Evolutionary conservation across 64 coral and sea anemone species (phyloP).

Genomic region (Montipora cactus): DNA sequence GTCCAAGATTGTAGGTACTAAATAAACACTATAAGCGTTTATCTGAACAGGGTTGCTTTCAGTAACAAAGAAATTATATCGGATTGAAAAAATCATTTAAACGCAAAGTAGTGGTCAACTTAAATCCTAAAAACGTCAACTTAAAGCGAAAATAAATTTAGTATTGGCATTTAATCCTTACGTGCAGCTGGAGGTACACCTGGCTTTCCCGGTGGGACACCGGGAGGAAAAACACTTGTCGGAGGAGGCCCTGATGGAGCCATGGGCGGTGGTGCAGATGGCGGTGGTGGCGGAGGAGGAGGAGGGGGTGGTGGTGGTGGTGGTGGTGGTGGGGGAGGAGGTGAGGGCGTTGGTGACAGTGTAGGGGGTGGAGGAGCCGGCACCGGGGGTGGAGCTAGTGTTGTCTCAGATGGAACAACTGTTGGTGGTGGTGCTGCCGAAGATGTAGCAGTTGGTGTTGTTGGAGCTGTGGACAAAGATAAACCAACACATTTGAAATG

Average conservation of each 20-base stretch:
- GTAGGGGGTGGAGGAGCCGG: background rate
- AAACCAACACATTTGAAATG: background rate
- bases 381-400: conserved; percentile 2
- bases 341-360: conserved; percentile 25
- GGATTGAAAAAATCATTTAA: too few relatives aligned
- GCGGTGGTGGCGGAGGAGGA: background rate
- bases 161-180: background rate
- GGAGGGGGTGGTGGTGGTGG: background rate
- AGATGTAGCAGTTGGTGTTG: background rate
- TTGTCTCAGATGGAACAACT: background rate
- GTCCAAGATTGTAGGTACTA: too few relatives aligned
- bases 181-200: background rate
- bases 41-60: too few relatives aligned
- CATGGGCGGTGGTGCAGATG: conserved; percentile 2
- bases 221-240: background rate
- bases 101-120: too few relatives aligned
- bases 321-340: conserved; percentile 26
- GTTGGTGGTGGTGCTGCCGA: background rate
- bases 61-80: too few relatives aligned
- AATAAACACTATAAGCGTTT: too few relatives aligned
- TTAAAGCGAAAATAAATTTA: background rate
- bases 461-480: background rate
- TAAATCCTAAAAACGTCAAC: background rate
- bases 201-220: background rate
- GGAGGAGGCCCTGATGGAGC: background rate